Evolutionary conservation across 2,888 invertebrate species (phyloP), one percentile per base, ranked within the genome.

Genomic region (Drosophila limbata): DNA sequence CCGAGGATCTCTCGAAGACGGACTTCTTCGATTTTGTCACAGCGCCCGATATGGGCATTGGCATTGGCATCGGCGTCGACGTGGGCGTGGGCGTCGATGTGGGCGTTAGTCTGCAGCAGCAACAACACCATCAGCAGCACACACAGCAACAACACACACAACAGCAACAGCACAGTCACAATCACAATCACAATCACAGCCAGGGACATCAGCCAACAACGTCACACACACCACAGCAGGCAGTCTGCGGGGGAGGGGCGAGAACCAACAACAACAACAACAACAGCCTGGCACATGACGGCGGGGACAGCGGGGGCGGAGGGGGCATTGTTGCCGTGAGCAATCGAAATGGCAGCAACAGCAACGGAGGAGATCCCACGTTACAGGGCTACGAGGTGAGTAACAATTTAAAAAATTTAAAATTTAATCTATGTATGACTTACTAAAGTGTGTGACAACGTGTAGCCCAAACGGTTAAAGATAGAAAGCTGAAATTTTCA

Each of bases 1-100:
- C 96, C 92, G 96, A 96, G 93, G 96, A 97, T 93, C 94, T 97
- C 93, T 95, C 96, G 88, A 96, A 97, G 93, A 96, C 96, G 82
- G 97, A 97, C 93, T 97, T 97, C 94, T 97, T 97, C 93, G 97
- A 97, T 93, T 96, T 97, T 93, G 97, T 97, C 73, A 96, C 96
- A 59, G 96, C 96, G 50, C 96, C 96, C 68, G 96, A 96, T 88
- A 94, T 96, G 89, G 92, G 92, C 61, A 92, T 92, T 71, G 92
- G 92, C 51, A 90, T 92, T 52, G 92, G 92, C 9, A 91, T 91
- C 31, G 90, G 88, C 4, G 91, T 91, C 48, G 90, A 84, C 17
- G 86, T 90, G 48, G 90, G 86, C 19, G 82, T 91, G 15, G 90
- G 88, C 21, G 82, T 91, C 13, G 90, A 81, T 19, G 82, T 91